A percentile compares a stretch with the other conserved stretches of the same genome.
phyloP scores from a whole-genome alignment of 2,797 vertebrate genomes.

The Mycteria americana region DNA sequence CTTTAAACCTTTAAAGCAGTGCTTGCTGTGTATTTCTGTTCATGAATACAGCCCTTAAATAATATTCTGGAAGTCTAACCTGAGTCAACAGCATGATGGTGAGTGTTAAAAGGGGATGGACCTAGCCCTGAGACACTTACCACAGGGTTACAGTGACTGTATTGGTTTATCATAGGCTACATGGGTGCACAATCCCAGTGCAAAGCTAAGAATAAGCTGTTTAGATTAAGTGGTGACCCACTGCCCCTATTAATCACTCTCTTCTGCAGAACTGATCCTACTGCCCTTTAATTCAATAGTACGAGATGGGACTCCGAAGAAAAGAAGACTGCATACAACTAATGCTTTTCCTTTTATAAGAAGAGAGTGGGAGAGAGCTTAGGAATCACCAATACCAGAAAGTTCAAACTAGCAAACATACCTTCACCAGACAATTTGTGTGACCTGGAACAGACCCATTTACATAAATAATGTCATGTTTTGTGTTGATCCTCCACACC shows the following conservation, averaged over 20 bases:
- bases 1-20: neutral
- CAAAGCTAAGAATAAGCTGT: neutral
- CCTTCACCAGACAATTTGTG: conserved; percentile 92
- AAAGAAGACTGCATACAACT: neutral
- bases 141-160: neutral
- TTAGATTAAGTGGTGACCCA: neutral
- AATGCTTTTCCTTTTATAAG: neutral
- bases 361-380: neutral
- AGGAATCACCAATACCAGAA: neutral
- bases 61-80: neutral
- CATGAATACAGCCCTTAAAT: neutral
- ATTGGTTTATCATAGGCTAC: neutral
- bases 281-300: neutral
- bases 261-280: neutral
- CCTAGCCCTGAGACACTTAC: neutral
- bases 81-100: too few relatives aligned
- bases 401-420: conserved; percentile 55
- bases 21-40: neutral
- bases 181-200: neutral
- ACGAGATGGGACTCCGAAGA: neutral
- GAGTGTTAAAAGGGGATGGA: neutral
- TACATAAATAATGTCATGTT: conserved; percentile 88
- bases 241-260: neutral
- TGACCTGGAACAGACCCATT: conserved; percentile 92
- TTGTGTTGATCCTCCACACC: conserved; percentile 96